These are phyloP conservation scores for Drymonia ruficornis DNA, from an alignment of 2,888 invertebrate species.

Conservation along the genomic window DNA sequence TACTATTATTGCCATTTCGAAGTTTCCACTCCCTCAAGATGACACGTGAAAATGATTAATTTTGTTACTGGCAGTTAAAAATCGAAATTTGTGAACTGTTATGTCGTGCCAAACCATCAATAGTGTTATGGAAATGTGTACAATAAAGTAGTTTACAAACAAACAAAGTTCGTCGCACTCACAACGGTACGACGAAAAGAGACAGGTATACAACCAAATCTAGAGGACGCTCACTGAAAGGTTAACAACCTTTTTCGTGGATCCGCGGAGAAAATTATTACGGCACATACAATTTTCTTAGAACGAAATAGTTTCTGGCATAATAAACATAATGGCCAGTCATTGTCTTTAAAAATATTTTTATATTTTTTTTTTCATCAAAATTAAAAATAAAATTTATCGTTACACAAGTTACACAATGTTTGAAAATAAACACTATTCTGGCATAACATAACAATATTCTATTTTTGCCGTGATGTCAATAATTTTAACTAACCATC, in stretches of 20 bases:
- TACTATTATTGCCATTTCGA: too few relatives aligned
- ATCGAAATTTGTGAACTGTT: too few relatives aligned
- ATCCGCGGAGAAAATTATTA: slow-evolving; percentile 58
- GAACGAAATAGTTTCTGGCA: slow-evolving; percentile 29
- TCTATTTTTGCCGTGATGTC: not conserved
- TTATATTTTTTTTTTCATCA: slow-evolving; percentile 6
- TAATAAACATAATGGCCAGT: slow-evolving; percentile 19
- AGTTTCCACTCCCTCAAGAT: too few relatives aligned
- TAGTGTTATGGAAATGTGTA: slow-evolving; percentile 49
- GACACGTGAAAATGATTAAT: too few relatives aligned
- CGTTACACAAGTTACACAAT: not conserved
- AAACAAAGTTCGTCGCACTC: slow-evolving; percentile 64
- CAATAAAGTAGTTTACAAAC: slow-evolving; percentile 69
- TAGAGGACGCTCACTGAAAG: slow-evolving; percentile 57
- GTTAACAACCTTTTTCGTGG: slow-evolving; percentile 68
- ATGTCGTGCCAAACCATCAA: slow-evolving; percentile 11
- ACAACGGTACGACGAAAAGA: slow-evolving; percentile 44
- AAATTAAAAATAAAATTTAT: slow-evolving; percentile 7
- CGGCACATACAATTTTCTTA: slow-evolving; percentile 53
- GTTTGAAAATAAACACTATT: not conserved
- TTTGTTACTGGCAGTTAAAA: too few relatives aligned
- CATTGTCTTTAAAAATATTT: slow-evolving; percentile 7
- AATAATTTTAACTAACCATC: not conserved
- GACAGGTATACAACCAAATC: slow-evolving; percentile 50
- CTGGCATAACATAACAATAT: not conserved